These are phyloP conservation scores for Tupiocoris notatus DNA, from an alignment of 2,888 invertebrate genomes.

Conservation along the genomic window DNA sequence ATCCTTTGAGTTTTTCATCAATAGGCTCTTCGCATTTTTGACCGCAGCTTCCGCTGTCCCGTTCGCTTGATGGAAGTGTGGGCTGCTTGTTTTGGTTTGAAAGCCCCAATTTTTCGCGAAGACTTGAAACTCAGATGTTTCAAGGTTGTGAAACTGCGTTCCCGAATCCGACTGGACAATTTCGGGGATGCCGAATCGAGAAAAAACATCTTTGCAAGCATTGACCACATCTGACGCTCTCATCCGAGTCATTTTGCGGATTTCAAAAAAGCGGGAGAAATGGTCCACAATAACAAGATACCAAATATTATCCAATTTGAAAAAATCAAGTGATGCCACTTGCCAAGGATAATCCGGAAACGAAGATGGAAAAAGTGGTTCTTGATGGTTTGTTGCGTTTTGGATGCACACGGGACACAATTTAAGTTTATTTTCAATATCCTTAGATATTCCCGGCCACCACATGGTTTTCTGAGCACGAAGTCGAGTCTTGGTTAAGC, in stretches of 20 bases:
- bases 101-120: constrained; percentile 22
- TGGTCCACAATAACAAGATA: constrained; percentile 9
- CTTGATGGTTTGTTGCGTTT: constrained; percentile 26
- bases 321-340: constrained; percentile 18
- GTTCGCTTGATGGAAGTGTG: constrained; percentile 23
- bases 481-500: no score
- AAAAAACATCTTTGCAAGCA: not conserved
- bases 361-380: constrained; percentile 23
- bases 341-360: constrained; percentile 39
- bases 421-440: no score
- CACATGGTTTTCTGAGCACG: no score
- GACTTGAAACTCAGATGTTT: constrained; percentile 8
- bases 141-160: constrained; percentile 14
- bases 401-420: no score
- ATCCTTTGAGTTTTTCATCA: constrained; percentile 12
- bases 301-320: constrained; percentile 15
- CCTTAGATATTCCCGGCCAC: no score
- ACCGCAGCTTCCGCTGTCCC: constrained; percentile 20
- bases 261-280: constrained; percentile 33
- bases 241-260: constrained; percentile 14
- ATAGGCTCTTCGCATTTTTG: constrained; percentile 20
- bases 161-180: not conserved
- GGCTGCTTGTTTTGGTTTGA: not conserved
- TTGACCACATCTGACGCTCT: constrained; percentile 15
- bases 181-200: constrained; percentile 12